A percentile compares a stretch with the other conserved stretches of the same genome.
Conservation (phyloP, 2,888 invertebrate genomes). For the Cacoxenus indagator region DNA sequence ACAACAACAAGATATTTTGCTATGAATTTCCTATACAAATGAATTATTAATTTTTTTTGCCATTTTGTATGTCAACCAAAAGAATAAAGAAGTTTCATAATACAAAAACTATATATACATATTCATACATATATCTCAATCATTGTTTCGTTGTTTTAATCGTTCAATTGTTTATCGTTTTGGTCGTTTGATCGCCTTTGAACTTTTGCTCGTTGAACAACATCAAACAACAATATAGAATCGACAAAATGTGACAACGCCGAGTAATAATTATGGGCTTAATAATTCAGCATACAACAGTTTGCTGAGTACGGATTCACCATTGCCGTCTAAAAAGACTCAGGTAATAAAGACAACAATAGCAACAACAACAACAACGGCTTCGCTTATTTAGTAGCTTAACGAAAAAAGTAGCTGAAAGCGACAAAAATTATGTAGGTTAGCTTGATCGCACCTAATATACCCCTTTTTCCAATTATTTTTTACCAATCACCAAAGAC, state of each 20-base stretch:
- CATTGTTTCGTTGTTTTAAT: not conserved
- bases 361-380: not conserved
- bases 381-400: not conserved
- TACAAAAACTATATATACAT: no score
- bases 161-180: constrained; percentile 15
- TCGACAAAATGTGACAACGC: constrained; percentile 69
- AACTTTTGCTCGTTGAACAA: no score
- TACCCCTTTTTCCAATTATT: no score
- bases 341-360: constrained; percentile 62
- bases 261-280: constrained; percentile 66
- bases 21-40: no score
- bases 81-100: no score
- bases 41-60: no score
- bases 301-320: constrained; percentile 69
- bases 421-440: not conserved
- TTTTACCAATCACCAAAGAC: no score
- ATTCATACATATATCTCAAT: constrained; percentile 24
- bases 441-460: not conserved
- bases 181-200: no score
- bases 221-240: no score
- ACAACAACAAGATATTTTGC: no score
- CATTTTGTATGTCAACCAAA: no score
- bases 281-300: constrained; percentile 61
- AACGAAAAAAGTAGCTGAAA: not conserved
- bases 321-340: constrained; percentile 68